phyloP scores from a whole-genome alignment of 2,797 vertebrate species.

The Sternarchorhynchus goeldii region DNA sequence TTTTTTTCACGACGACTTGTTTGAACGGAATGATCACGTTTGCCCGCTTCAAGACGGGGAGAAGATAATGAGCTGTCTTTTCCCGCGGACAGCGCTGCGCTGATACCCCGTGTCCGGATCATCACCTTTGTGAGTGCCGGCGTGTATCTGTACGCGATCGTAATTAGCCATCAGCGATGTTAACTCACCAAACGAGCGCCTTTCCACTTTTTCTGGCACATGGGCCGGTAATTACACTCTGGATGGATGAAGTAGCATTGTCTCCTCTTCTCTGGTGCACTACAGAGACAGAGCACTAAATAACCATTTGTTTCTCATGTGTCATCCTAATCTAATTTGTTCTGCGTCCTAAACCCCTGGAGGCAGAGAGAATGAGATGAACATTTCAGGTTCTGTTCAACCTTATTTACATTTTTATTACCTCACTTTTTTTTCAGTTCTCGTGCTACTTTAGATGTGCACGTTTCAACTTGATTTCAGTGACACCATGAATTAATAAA shows the following conservation, averaged over 20 bases:
- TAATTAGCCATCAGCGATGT: slow-evolving; percentile 2
- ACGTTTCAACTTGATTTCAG: no score
- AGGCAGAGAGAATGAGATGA: not conserved
- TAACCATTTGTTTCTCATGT: not conserved
- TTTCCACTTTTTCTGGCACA: not conserved
- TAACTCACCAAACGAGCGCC: not conserved
- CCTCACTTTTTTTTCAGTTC: not conserved
- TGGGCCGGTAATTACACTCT: not conserved
- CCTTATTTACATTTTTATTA: slow-evolving; percentile 14
- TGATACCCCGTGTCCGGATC: slow-evolving; percentile 6
- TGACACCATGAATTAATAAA: no score
- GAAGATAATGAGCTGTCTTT: not conserved
- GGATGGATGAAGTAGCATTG: slow-evolving; percentile 11
- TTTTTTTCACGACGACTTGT: not conserved
- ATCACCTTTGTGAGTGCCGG: not conserved
- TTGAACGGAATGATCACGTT: not conserved
- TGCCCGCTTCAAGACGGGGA: not conserved
- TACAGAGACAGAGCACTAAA: not conserved
- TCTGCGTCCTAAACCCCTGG: not conserved
- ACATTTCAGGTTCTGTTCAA: not conserved
- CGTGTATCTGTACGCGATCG: not conserved
- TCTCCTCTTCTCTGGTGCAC: not conserved
- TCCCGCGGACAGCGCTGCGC: not conserved
- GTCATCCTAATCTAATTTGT: slow-evolving; percentile 6
- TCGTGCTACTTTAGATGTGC: no score